A percentile compares a stretch with the other conserved stretches of the same genome.
phyloP scores from a whole-genome alignment of 2,888 invertebrate species.

The Pammene aurita region DNA sequence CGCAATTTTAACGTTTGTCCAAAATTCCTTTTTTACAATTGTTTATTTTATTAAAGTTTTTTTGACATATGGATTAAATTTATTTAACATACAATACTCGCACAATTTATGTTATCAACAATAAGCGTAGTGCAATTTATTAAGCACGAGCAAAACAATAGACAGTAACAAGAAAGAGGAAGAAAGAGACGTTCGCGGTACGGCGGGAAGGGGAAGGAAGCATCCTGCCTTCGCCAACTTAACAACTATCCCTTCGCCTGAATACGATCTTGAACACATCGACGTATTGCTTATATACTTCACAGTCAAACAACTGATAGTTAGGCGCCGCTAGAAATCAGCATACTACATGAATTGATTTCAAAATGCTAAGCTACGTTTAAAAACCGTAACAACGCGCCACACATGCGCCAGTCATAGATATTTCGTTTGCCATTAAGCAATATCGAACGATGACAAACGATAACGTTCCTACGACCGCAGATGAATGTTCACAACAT shows the following conservation, averaged over 20 bases:
- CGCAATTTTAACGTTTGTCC: slow-evolving; percentile 68
- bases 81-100: slow-evolving; percentile 27
- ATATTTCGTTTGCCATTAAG: slow-evolving; percentile 19
- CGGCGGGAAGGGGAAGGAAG: neutral
- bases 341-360: slow-evolving; percentile 34
- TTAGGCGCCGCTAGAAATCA: slow-evolving; percentile 22
- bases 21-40: slow-evolving; percentile 66
- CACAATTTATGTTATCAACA: slow-evolving; percentile 22
- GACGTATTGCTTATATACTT: slow-evolving; percentile 37
- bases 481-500: slow-evolving; percentile 50
- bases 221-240: neutral
- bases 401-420: slow-evolving; percentile 28
- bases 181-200: neutral
- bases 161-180: slow-evolving; percentile 15
- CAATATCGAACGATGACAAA: slow-evolving; percentile 43
- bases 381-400: slow-evolving; percentile 32
- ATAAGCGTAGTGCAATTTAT: slow-evolving; percentile 26
- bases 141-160: slow-evolving; percentile 29
- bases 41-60: slow-evolving; percentile 17
- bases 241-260: slow-evolving; percentile 18
- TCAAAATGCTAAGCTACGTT: slow-evolving; percentile 37
- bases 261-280: slow-evolving; percentile 37
- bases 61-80: slow-evolving; percentile 20
- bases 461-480: slow-evolving; percentile 47
- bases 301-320: slow-evolving; percentile 30